Evolutionary conservation across 2,888 invertebrate genomes (phyloP).

Genomic region (Orthonychiurus folsomi): DNA sequence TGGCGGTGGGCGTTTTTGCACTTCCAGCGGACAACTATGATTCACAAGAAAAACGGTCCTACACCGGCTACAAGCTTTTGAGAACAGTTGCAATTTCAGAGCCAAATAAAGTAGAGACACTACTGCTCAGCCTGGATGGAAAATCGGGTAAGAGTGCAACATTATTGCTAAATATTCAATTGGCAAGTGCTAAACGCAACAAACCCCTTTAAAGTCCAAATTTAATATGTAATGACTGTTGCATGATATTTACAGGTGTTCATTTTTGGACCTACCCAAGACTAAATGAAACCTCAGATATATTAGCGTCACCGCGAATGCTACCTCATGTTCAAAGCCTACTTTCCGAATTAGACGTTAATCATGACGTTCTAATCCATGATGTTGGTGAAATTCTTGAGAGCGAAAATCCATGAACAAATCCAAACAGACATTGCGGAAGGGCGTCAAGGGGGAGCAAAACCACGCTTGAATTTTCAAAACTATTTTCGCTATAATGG

Average conservation of each 20-base stretch:
- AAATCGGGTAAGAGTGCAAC: slow-evolving; percentile 22
- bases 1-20: background rate
- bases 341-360: slow-evolving; percentile 26
- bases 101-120: slow-evolving; percentile 22
- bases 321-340: slow-evolving; percentile 22
- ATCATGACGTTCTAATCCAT: slow-evolving; percentile 40
- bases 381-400: slow-evolving; percentile 42
- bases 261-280: slow-evolving; percentile 39
- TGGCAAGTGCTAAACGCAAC: background rate
- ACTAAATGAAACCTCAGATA: slow-evolving; percentile 31
- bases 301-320: slow-evolving; percentile 34
- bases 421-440: slow-evolving; percentile 20
- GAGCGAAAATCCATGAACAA: slow-evolving; percentile 25
- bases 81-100: slow-evolving; percentile 24
- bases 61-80: slow-evolving; percentile 33
- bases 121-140: slow-evolving; percentile 27
- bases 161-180: background rate
- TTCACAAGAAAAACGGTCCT: slow-evolving; percentile 21
- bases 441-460: slow-evolving; percentile 28
- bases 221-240: too few species aligned
- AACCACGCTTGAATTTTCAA: slow-evolving; percentile 35
- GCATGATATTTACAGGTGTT: slow-evolving; percentile 22
- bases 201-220: too few species aligned
- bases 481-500: slow-evolving; percentile 44
- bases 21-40: background rate